Evolutionary conservation across 2,113 vertebrate species (phyloP).

Genomic region (Prinia subflava): DNA sequence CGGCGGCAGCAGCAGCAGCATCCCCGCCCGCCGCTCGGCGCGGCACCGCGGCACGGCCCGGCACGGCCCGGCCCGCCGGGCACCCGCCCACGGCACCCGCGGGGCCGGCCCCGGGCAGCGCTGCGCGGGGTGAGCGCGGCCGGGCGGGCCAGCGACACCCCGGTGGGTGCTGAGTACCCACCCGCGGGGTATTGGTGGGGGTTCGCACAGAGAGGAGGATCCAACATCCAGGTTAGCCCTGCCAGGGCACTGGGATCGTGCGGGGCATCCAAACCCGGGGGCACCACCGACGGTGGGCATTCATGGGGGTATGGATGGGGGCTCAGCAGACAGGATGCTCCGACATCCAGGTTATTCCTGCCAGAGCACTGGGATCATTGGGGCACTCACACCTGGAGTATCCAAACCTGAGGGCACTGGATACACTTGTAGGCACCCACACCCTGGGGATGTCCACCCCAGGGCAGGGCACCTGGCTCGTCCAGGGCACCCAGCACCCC

Average conservation of each 20-base stretch:
- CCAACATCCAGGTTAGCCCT: no score
- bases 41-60: no score
- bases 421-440: background rate
- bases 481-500: background rate
- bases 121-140: background rate
- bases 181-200: background rate
- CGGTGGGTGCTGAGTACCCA: background rate
- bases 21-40: no score
- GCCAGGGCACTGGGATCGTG: background rate
- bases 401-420: background rate
- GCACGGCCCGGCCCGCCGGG: background rate
- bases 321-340: background rate
- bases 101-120: background rate
- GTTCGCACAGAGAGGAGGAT: fast-evolving
- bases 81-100: background rate
- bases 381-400: no score
- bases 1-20: background rate
- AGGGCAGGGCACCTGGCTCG: background rate
- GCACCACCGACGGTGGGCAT: background rate
- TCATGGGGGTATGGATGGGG: background rate
- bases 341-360: background rate
- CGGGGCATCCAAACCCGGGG: no score
- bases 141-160: background rate
- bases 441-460: no score
- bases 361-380: background rate